Base-by-base conservation (phyloP, 2,797 vertebrate species). In the Eptatretus atami region DNA sequence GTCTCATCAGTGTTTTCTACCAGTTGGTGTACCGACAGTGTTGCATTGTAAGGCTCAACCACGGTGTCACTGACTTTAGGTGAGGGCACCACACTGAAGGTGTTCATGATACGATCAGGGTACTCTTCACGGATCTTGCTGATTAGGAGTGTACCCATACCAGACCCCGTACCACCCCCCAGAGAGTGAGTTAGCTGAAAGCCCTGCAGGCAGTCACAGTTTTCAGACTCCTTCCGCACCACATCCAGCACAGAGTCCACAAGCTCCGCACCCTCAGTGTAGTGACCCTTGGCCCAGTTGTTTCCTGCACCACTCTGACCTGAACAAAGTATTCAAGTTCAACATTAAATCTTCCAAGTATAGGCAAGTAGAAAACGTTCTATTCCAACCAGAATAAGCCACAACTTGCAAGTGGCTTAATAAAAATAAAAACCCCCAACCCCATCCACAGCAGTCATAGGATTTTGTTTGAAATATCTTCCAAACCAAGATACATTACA, bases 261-360 rank as follows among this genome's bases (percentile, higher is more conserved):
- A 11, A 93, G 74, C 76, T 93, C 86, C 1, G 85, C 86, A 63
- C 86, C 86, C 75, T 93, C 86, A 0, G 86, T 93, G 67, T 92
- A 93, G 72, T 92, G 86, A 72, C 86, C 86, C 75, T 92, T 88
- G 4, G 85, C 86, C 86, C 85, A 92, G 77, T 90, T 92, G 76
- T 93, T 92, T 25, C 86, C 85, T 1, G 86, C 86, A 52, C 88
- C 88, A 0, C 85, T 92, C 73, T 94, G 87, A 68, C 87, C 88
- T 93, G 74, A 44, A 44, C 31, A 44, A 44, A 44, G 6, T 8
- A 44, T 5, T 5, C 31, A 44, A 44, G 31, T 8, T 8, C 31
- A 44, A 44, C 31, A 44, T 44, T 44, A 44, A 44, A 19, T 19
- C 19, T 19, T 19, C 19, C 19, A 19, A 19, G 4, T 44, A 44